Base-by-base conservation (phyloP, 2,113 vertebrate genomes). In the Rhinichthys klamathensis region DNA sequence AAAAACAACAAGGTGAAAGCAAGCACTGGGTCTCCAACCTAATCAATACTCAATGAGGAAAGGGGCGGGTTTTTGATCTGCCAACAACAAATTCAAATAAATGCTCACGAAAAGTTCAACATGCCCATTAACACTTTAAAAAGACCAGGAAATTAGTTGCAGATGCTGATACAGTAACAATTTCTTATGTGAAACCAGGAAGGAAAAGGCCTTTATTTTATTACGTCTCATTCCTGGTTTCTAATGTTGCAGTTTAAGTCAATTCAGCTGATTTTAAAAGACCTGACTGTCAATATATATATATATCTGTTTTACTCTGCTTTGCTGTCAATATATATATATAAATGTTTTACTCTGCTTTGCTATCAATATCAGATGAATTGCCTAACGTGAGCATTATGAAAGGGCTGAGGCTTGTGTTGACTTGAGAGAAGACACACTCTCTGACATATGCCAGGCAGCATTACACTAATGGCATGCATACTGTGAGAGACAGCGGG, bases 31-130 rank as follows among this genome's bases (percentile, higher is more conserved):
- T 79, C 51, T 60, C 5, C 13, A 27, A 63, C 8, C 15, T 46
- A 27, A 63, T 80, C 4, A 65, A 46, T 65, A 80, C 27, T 80
- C 63, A 38, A 80, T 80, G n/a, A 80, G 38, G 38, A 63, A 80
- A 80, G 35, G n/a, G 58, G 78, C 1, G 15, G 58, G 58, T 2
- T 15, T 46, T 27, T 80, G 56, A 63, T 80, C 35, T 27, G 15
- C 38, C n/a, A 44, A 63, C 35, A n/a, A 27, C n/a, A 25, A 73
- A 73, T 73, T 73, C 41, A 46, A 46, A 46, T 41, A 11, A 63
- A 80, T 6, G n/a, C 58, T 63, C n/a, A 80, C 38, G 4, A 80
- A 46, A 63, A 65, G 58, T 38, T 65, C 78, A 46, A 12, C n/a
- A 16, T 63, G n/a, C 1, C n/a, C 0, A 80, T 63, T 65, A 63